Base-by-base conservation (phyloP, 2,888 invertebrate genomes). In the Lamproptera curius region DNA sequence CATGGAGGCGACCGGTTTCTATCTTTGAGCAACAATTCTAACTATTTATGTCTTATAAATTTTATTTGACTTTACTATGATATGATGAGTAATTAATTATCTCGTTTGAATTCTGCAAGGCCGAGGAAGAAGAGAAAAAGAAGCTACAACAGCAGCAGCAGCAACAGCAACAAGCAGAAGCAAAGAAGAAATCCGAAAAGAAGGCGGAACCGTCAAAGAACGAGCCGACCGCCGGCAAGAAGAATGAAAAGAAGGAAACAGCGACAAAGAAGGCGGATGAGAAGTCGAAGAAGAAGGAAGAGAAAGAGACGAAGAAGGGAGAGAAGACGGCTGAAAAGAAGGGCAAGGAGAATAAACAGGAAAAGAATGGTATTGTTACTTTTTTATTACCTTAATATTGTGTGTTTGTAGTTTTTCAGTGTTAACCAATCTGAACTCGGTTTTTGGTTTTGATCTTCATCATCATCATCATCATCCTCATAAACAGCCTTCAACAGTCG, bases 301-400 rank as follows among this genome's bases (percentile, higher is more conserved):
- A 66, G 44, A 69, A 58, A 51, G 63, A 43, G 64, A 71, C 51
- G 58, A 73, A 55, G 56, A 65, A 80, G 45, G 70, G 73, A 43
- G 52, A 49, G 45, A 57, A 57, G 14, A 56, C 56, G 2, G 56
- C 55, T 2, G 60, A 63, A 26, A 65, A 63, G 51, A 59, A 61
- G 16, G 69, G 57, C 15, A 74, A 75, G 53, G 76, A 76, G 46
- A 68, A 62, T 51, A 83, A 77, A 65, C 62, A 59, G 47, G 85
- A 82, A 47, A 84, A 79, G 57, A 66, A 53, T 59, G 69, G 80
- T 81, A 16, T 60, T 0, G 31, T 8, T 34, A 1, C 31, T 37
- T 14, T 26, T 11, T 33, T 50, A 8, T 23, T 38, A 11, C 13
- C 11, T 10, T 2, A 15, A 10, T 9, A 26, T 37, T 16, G 17